Evolutionary conservation across 1,140 invertebrate genomes (phyloP).

Genomic region (Microplitis demolitor): DNA sequence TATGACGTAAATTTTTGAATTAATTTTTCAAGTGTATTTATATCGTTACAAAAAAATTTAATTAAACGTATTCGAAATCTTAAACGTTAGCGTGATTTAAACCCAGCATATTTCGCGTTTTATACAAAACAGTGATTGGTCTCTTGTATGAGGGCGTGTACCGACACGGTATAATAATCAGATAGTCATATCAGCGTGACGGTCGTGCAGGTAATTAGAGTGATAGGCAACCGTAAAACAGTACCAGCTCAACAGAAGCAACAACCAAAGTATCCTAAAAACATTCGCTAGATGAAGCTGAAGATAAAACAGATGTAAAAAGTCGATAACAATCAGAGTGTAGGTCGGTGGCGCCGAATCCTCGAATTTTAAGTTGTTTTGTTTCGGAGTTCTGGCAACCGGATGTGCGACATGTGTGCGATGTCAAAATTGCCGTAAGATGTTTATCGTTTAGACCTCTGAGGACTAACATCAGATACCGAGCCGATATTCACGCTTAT

Average conservation of each 20-base stretch:
- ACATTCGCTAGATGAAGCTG: not conserved
- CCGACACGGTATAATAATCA: slow-evolving; percentile 21
- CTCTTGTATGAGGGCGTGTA: slow-evolving; percentile 23
- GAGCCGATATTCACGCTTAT: slow-evolving; percentile 57
- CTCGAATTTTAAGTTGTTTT: not conserved
- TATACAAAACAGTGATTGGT: not conserved
- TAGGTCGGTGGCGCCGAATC: not conserved
- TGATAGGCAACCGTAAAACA: not conserved
- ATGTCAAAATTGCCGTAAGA: slow-evolving; percentile 56
- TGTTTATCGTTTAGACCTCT: slow-evolving; percentile 44
- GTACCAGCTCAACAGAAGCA: no score
- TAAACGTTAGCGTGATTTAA: not conserved
- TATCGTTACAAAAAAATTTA: not conserved
- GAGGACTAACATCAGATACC: slow-evolving; percentile 39
- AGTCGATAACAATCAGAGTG: no score
- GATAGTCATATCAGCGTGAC: slow-evolving; percentile 30
- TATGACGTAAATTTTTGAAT: no score
- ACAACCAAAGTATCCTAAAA: no score
- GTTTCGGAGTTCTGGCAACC: not conserved
- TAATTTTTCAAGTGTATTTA: no score
- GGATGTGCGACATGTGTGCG: slow-evolving; percentile 54
- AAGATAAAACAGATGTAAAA: no score
- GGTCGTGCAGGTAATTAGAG: slow-evolving; percentile 35
- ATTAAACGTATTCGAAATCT: not conserved
- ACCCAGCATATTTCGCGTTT: not conserved